phyloP scores from a whole-genome alignment of 2,797 vertebrate genomes.

The Periparus ater region DNA sequence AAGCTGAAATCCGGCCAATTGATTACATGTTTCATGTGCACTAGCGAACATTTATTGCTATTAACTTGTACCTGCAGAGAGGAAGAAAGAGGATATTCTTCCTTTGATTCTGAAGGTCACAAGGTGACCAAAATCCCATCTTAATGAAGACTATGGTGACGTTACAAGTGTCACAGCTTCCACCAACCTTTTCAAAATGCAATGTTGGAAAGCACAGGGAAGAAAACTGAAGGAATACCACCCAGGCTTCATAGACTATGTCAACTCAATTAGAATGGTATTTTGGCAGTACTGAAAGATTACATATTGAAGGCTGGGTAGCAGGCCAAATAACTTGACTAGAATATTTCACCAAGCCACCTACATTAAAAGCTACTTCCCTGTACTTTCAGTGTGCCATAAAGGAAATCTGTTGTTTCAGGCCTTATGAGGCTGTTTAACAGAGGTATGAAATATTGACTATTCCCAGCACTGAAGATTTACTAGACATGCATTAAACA shows the following conservation, averaged over 20 bases:
- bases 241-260: slow-evolving; percentile 48
- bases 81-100: slow-evolving; percentile 8
- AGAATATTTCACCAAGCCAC: slow-evolving; percentile 50
- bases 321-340: slow-evolving; percentile 54
- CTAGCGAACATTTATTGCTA: slow-evolving; percentile 17
- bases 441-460: background rate
- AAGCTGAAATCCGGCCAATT: slow-evolving; percentile 27
- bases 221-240: slow-evolving; percentile 47
- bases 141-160: slow-evolving; percentile 1
- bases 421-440: background rate
- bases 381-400: slow-evolving; percentile 1
- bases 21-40: slow-evolving; percentile 7
- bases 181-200: slow-evolving; percentile 1
- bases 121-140: slow-evolving; percentile 6
- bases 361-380: slow-evolving; percentile 50
- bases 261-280: slow-evolving; percentile 62
- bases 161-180: slow-evolving; percentile 22
- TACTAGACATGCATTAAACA: background rate
- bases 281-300: slow-evolving; percentile 54
- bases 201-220: background rate
- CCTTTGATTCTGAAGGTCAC: slow-evolving; percentile 41
- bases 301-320: slow-evolving; percentile 49
- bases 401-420: slow-evolving; percentile 31
- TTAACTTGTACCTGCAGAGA: slow-evolving; percentile 48
- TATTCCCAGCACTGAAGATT: background rate